Base-by-base conservation (phyloP, 2,113 vertebrate genomes). In the Herpetotheres cachinnans region DNA sequence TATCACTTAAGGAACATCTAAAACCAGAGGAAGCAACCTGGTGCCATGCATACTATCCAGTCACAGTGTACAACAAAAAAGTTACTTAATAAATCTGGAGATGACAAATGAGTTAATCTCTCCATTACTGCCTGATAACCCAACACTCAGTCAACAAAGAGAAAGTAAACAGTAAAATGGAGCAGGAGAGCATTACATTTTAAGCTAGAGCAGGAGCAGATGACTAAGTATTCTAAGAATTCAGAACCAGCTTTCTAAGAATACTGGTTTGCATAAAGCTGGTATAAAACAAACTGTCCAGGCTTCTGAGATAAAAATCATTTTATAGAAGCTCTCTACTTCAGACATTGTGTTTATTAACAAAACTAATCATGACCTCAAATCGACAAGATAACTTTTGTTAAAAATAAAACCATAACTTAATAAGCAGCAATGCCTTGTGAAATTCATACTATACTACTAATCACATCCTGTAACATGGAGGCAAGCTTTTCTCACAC, bases 291-390 rank as follows among this genome's bases (percentile, higher is more conserved):
- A 96, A 90, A 55, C 32, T 49, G 62, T 56, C 11, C 2, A 3
- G 24, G 46, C 20, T 82, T 86, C 86, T 27, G 32, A 86, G 71
- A 86, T 26, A 77, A 78, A 67, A 70, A 90, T 92, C 82, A 61
- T 2, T 4, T 30, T 77, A 65, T 4, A 87, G 17, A 61, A 86
- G 81, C 58, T 94, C 91, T 74, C 63, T 50, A 42, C 38, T 95
- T 92, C 84, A 94, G 71, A 58, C 56, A 82, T 3, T 85, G 82
- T 90, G 63, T 88, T 96, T 83, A 82, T 80, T 93, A 96, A 95
- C 6, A 86, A 82, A 61, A 86, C 5, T 90, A 89, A 91, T 52
- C 34, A 86, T 40, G 77, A 96, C 85, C 72, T 62, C 61, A 95
- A 34, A 96, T 85, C 76, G 65, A 79, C 17, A 38, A 80, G 11